phyloP scores from a whole-genome alignment of 2,113 vertebrate genomes.

The Columba janthina region DNA sequence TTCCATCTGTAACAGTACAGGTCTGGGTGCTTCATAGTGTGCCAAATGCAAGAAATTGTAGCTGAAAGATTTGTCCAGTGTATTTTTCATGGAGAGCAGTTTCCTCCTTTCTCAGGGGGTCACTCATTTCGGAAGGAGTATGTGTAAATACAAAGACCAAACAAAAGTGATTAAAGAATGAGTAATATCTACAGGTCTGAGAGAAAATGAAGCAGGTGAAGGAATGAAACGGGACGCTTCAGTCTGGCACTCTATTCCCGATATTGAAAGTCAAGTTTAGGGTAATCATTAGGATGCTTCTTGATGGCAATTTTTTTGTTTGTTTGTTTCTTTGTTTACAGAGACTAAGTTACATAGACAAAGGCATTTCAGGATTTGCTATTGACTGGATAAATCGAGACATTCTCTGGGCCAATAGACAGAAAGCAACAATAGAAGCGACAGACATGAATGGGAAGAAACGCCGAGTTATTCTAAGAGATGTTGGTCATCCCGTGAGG shows the following conservation, averaged over 20 bases:
- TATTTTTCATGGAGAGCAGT: not conserved
- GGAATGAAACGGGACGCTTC: not conserved
- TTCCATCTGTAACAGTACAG: not conserved
- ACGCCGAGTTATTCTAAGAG: slow-evolving; percentile 75
- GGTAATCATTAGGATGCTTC: not conserved
- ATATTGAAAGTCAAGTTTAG: not conserved
- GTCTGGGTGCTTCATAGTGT: not conserved
- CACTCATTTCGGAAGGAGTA: not conserved
- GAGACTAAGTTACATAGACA: slow-evolving; percentile 82
- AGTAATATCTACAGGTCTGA: not conserved
- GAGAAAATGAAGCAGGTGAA: not conserved
- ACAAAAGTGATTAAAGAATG: not conserved
- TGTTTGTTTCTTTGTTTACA: slow-evolving; percentile 54
- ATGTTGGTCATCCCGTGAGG: slow-evolving; percentile 76
- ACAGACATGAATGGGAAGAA: slow-evolving; percentile 83
- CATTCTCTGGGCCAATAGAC: slow-evolving; percentile 83
- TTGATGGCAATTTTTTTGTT: not conserved
- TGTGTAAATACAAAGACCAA: not conserved
- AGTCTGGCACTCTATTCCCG: not conserved
- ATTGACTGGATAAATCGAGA: slow-evolving; percentile 88
- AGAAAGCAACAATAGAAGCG: slow-evolving; percentile 84
- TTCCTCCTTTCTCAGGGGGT: not conserved
- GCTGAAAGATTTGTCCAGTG: not conserved
- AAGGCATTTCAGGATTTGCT: slow-evolving; percentile 86
- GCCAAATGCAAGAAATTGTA: not conserved